Evolutionary conservation across 2,888 invertebrate genomes (phyloP), one percentile per base, ranked within the genome.

Genomic region (Bellardia bayeri): DNA sequence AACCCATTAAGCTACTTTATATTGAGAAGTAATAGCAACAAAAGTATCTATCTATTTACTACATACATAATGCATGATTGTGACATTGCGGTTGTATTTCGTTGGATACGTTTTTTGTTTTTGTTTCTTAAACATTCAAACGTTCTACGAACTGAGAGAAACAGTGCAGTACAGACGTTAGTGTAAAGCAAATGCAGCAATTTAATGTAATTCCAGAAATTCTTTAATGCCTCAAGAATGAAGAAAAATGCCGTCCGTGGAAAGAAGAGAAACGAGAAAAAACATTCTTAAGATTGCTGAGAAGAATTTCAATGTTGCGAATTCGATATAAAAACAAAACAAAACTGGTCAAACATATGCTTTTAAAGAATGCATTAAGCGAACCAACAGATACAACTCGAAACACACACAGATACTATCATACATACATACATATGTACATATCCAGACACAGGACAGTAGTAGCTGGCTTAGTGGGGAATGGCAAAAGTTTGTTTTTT

Each of bases 331-430:
- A 87, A 85, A 87, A 87, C 87, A 87, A 82, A 82, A 82, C 82
- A 82, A 87, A 85, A 87, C 85, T 87, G 87, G 85, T 75, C 85
- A 85, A 87, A 87, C 85, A 87, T 85, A 87, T 87, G 87, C 87
- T 87, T 85, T 85, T 85, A 76, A 75, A 81, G 85, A 85, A 85
- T 85, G 80, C 80, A 71, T 75, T 81, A 76, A 81, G 66, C 79
- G 66, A 80, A 85, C 49, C 56, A 40, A 85, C 63, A 83, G 68
- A 82, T 82, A 82, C 76, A 69, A 82, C 40, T 76, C 61, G 42
- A 68, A 9, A 58, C 33, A 68, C 33, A 49, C 16, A 54, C 30
- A 68, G 61, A 71, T 30, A 76, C n/a, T 45, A 68, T 54, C 6
- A 37, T 37, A 23, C 23, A 23, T 23, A 23, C 23, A 23, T 23